Conservation (phyloP, 2,888 invertebrate genomes). For the Ypsolopha sequella region DNA sequence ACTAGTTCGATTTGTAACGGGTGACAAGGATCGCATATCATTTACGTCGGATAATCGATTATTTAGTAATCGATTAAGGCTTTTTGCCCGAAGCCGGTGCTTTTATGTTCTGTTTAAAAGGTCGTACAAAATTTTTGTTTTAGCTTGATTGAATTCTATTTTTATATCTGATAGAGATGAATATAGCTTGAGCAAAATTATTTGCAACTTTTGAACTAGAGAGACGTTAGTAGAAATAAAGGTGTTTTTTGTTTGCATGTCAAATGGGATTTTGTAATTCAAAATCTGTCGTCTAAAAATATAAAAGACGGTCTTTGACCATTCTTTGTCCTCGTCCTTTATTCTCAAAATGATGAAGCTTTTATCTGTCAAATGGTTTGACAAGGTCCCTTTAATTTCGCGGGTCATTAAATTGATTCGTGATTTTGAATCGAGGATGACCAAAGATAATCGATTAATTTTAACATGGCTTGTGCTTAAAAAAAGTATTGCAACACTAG, state of each 20-base stretch:
- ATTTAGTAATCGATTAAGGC: conserved; percentile 54
- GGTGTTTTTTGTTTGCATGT: not conserved
- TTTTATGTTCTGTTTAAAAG: conserved; percentile 36
- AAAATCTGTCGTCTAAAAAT: not conserved
- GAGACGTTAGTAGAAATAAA: no score
- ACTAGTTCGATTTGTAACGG: conserved; percentile 47
- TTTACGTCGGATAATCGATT: conserved; percentile 51
- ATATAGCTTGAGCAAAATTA: not conserved
- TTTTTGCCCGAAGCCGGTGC: conserved; percentile 45
- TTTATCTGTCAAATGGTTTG: not conserved
- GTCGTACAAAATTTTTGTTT: not conserved
- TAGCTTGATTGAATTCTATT: not conserved
- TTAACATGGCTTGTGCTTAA: no score
- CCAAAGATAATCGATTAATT: no score
- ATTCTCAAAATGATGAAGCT: not conserved
- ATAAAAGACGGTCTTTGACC: not conserved
- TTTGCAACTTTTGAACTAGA: not conserved
- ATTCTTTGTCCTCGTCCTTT: not conserved
- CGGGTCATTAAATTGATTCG: no score
- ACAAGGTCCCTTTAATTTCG: not conserved
- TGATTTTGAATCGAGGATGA: no score
- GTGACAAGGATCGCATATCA: conserved; percentile 42
- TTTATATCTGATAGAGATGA: not conserved
- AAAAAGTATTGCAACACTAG: no score
- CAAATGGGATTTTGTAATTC: not conserved